Base-by-base conservation (phyloP, 2,888 invertebrate genomes). In the Hypsopygia costalis region DNA sequence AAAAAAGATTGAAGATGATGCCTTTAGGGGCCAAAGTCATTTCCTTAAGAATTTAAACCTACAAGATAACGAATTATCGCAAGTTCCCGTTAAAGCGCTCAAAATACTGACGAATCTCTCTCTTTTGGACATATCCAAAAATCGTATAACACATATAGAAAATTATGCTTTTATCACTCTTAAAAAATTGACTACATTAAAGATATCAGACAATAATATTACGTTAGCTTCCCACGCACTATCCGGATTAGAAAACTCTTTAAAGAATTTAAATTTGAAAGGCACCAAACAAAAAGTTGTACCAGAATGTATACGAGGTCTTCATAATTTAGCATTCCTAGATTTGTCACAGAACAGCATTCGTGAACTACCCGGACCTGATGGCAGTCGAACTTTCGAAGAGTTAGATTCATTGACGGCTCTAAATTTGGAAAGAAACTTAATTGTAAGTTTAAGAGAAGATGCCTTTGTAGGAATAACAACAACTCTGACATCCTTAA, bases 291-390 rank as follows among this genome's bases (percentile, higher is more conserved):
- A 96, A 71, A 94, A 94, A 57, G 87, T 89, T 36, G 92, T 97
- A 7, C 97, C 97, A 0, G 93, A 93, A 53, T 93, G 95, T 34
- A 92, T 97, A 11, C 88, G 92, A 47, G 95, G 94, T 4, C 87
- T 97, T 22, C 92, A 90, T 45, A 94, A 93, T 34, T 81, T 97
- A 50, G 97, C 97, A 0, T 97, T 97, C 69, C 86, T 97, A 42
- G 97, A 97, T 82, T 85, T 97, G 42, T 97, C 97, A 0, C 95
- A 97, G 77, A 97, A 97, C 68, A 93, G 95, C 57, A 92, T 97
- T 33, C 90, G 94, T 52, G 95, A 95, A 71, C 80, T 97, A 42
- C 95, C 95, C 0, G 94, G 94, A 0, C 81, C 91, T 0, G 91
- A 91, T 22, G 93, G 92, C 7, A 90, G 87, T 9, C 90, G 87